Base-by-base conservation (phyloP, 2,797 vertebrate genomes). In the Typhlichthys eigenmanni region DNA sequence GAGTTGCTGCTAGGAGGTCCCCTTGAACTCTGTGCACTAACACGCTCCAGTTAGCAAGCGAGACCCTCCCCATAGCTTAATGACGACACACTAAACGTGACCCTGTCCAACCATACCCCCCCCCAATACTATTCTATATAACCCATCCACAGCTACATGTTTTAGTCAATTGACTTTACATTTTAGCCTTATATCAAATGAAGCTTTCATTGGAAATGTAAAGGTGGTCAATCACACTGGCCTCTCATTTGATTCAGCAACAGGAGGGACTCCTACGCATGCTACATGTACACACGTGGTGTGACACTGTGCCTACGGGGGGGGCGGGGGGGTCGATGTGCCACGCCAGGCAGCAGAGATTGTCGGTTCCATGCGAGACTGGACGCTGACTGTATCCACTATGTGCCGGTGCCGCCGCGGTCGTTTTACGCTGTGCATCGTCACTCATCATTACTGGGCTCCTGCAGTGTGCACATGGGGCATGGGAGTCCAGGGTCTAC, bases 1-100 rank as follows among this genome's bases (percentile, higher is more conserved):
- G 79, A 84, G 58, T 61, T 70, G 80, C 76, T 78, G 81, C 81
- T 71, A 63, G 74, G 71, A 88, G 87, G 87, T 91, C 85, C 83
- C 80, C 69, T 63, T 81, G 82, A 87, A 85, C 85, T 75, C 74
- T 53, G 29, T 66, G 76, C 60, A 76, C 72, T 64, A 74, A 74
- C 87, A 90, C 64, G 91, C 90, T 92, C 92, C 82, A 91, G 86
- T 92, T 92, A 91, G 78, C 91, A 92, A 88, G 73, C 82, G 78
- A 89, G 87, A 74, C 76, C 72, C 58, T 79, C 75, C 82, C 84
- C 71, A 50, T 69, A 34, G 75, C 71, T 84, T 84, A 76, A 76
- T 78, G 70, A 76, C 62, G 78, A 78, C 83, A 80, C 38, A 47
- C 64, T 61, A 32, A 60, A 72, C 74, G 71, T 72, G 78, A 72